Base-by-base conservation (phyloP, 1,140 invertebrate genomes). In the Cryptotermes secundus region DNA sequence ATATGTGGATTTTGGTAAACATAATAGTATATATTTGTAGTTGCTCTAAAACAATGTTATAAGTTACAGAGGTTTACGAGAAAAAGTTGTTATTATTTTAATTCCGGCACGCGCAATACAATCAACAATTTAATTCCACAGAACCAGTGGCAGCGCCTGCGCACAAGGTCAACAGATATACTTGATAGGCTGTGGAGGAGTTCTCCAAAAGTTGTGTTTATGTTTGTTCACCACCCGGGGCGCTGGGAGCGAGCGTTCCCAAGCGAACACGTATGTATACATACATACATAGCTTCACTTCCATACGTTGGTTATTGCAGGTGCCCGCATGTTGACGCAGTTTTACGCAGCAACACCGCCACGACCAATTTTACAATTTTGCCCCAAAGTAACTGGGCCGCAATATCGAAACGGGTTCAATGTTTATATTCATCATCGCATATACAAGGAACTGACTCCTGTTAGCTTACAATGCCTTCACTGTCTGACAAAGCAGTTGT, bases 81-180 rank as follows among this genome's bases (percentile, higher is more conserved):
- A 72, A 72, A 72, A 72, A 72, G 59, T 72, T 72, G 7, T n/a
- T 14, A 72, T 38, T 38, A 6, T 72, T 72, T 72, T 31, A 1
- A 31, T 72, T 72, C 59, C 26, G 26, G 26, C 59, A 72, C 59
- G 7, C n/a, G n/a, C 59, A 72, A n/a, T 72, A 72, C n/a, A 72
- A 31, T 72, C 59, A 72, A 72, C 59, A 72, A 72, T 72, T n/a
- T 31, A 72, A 72, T 72, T 72, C n/a, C 31, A 72, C 59, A 72
- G 31, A 72, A 72, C 59, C 59, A 72, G 26, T 12, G n/a, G 26
- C n/a, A 31, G 59, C 59, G 22, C 45, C 45, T 49, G 59, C 7
- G 59, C 26, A n/a, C n/a, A 72, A 72, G 59, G 31, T 72, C 59
- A 72, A 72, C 59, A 72, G 31, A 72, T n/a, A 31, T 72, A 31